These are phyloP conservation scores for Listronotus bonariensis DNA, from an alignment of 1,140 invertebrate genomes.

Conservation along the genomic window DNA sequence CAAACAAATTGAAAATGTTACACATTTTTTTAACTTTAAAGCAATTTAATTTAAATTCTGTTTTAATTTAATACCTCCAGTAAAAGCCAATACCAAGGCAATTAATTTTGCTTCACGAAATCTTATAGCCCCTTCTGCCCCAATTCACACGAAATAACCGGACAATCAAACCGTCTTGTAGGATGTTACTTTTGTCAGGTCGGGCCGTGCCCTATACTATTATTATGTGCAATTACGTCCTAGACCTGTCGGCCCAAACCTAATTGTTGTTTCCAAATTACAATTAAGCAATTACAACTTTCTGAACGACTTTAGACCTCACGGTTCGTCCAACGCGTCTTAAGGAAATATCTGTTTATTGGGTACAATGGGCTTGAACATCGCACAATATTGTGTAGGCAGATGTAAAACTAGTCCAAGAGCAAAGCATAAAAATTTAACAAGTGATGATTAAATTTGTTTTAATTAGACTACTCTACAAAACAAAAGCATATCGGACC, in stretches of 20 bases:
- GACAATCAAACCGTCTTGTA: constrained; percentile 28
- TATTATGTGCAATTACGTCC: constrained; percentile 30
- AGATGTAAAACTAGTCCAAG: too few species aligned
- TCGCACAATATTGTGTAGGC: too few species aligned
- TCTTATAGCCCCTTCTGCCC: constrained; percentile 23
- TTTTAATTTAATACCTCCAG: too few species aligned
- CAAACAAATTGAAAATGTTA: too few species aligned
- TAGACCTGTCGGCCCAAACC: constrained; percentile 32
- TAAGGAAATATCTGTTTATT: constrained; percentile 8
- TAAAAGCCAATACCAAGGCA: constrained; percentile 12
- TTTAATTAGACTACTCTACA: too few species aligned
- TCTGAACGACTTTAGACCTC: constrained; percentile 11
- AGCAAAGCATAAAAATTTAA: too few species aligned
- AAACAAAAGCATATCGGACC: too few species aligned
- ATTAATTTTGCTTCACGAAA: constrained; percentile 7
- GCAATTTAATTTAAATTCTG: too few species aligned
- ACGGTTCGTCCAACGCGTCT: not conserved
- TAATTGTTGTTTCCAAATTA: constrained; percentile 39
- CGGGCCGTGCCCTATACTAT: constrained; percentile 16
- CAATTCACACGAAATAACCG: constrained; percentile 24
- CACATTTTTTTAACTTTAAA: too few species aligned
- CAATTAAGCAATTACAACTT: constrained; percentile 37
- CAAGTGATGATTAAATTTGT: too few species aligned
- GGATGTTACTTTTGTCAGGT: constrained; percentile 28
- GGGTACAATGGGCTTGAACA: not conserved